Base-by-base conservation (phyloP, 2,113 vertebrate species). In the Cryptotis parvus region DNA sequence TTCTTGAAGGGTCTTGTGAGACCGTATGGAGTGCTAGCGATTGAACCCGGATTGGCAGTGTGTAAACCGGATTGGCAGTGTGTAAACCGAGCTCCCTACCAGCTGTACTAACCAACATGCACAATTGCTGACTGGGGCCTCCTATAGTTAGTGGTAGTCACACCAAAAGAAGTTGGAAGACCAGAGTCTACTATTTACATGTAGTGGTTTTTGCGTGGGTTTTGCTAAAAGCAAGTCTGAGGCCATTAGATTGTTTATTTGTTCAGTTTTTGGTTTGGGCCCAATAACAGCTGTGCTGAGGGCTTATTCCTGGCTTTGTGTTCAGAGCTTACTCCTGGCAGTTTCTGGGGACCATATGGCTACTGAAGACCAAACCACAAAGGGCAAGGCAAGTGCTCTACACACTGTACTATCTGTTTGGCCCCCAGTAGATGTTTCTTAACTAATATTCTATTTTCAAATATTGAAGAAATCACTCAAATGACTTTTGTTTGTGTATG, bases 111-210 rank as follows among this genome's bases (percentile, higher is more conserved):
- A 58, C n/a, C 24, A 31, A n/a, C 3, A 73, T 1, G 26, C 37
- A 49, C 7, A 78, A 24, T 79, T 41, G n/a, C 20, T 75, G n/a
- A n/a, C n/a, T 66, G 45, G 8, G 12, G 7, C 49, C 66, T 80
- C 72, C 52, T 63, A 9, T 22, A 73, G 35, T n/a, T 61, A 58
- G 43, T 37, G 22, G 15, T 63, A 16, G 74, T 89, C 81, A 88
- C 81, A 85, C 9, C 68, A 85, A 94, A n/a, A 45, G 9, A 84
- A 75, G 35, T 74, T 29, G 63, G 15, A 93, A 78, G 22, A 58
- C 14, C 3, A 81, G 41, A 18, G 24, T 65, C 39, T 65, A n/a
- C 55, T 76, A 33, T 52, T 70, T 74, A 43, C 41, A 77, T 73
- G 86, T 4, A 70, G 41, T 2, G 37, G 5, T 0, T 90, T 84